Conservation (phyloP, 2,113 vertebrate genomes). For the Ceuthmochares aereus region DNA sequence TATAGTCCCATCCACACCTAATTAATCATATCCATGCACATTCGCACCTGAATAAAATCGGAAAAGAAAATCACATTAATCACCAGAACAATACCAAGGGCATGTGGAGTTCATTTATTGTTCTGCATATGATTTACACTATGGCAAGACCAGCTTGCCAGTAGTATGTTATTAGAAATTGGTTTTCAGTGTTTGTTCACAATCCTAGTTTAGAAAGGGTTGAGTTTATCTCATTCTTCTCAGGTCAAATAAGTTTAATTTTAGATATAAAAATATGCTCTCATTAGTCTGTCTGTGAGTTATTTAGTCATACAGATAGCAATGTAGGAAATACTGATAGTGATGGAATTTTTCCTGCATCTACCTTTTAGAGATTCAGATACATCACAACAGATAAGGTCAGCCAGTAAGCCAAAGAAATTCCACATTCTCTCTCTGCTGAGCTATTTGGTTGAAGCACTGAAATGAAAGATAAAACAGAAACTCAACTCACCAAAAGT, state of each 20-base stretch:
- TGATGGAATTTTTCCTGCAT: background rate
- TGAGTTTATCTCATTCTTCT: background rate
- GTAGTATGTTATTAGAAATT: background rate
- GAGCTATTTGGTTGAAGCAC: constrained; percentile 9
- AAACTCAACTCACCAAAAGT: background rate
- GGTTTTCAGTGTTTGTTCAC: background rate
- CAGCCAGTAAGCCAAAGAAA: background rate
- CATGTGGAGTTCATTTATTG: background rate
- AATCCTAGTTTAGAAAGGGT: background rate
- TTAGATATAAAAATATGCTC: background rate
- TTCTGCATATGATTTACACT: background rate
- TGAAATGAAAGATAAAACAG: constrained; percentile 4
- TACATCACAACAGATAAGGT: constrained; percentile 3
- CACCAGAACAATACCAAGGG: background rate
- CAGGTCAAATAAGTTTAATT: background rate
- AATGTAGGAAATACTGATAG: background rate
- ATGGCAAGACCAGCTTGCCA: background rate
- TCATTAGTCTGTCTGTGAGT: background rate
- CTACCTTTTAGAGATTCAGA: background rate
- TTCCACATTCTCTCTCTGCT: background rate
- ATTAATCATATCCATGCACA: background rate
- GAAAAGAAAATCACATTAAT: background rate
- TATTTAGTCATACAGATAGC: background rate
- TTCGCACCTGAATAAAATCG: background rate
- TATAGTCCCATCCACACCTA: background rate